A percentile compares a stretch with the other conserved stretches of the same genome.
phyloP scores from a whole-genome alignment of 2,888 invertebrate species.

The Caenorhabditis wallacei region DNA sequence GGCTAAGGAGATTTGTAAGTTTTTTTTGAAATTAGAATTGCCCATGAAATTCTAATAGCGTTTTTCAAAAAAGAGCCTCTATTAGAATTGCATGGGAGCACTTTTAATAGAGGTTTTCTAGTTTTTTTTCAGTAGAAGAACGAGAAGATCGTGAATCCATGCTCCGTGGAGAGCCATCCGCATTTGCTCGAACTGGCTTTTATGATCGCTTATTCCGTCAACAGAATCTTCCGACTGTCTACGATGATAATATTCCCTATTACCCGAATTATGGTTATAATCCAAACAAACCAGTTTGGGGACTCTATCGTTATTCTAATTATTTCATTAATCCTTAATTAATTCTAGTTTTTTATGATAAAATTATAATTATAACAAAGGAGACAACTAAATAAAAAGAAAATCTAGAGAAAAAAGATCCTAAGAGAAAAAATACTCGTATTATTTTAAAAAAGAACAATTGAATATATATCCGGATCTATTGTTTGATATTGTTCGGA shows the following conservation, averaged over 20 bases:
- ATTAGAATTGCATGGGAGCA: too few relatives aligned
- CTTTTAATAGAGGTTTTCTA: too few relatives aligned
- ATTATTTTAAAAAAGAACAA: conserved; percentile 24
- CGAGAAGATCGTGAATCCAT: conserved; percentile 45
- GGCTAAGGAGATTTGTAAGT: conserved; percentile 46
- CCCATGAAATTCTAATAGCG: too few relatives aligned
- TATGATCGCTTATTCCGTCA: conserved; percentile 70
- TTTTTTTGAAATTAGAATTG: too few relatives aligned
- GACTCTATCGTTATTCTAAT: conserved; percentile 65
- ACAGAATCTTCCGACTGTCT: conserved; percentile 61
- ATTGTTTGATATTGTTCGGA: conserved; percentile 56
- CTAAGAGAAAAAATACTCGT: conserved; percentile 43
- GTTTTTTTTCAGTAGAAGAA: conserved; percentile 61
- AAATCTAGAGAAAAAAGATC: conserved; percentile 24
- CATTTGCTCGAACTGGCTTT: conserved; percentile 69
- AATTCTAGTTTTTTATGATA: too few relatives aligned
- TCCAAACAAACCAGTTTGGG: conserved; percentile 64
- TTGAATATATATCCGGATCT: conserved; percentile 3
- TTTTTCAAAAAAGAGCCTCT: too few relatives aligned
- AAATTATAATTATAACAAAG: conserved; percentile 12
- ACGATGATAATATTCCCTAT: conserved; percentile 62
- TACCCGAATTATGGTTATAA: conserved; percentile 72
- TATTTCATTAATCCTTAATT: conserved; percentile 47
- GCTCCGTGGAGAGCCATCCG: conserved; percentile 65
- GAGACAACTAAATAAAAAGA: conserved; percentile 11